Base-by-base conservation (phyloP, 2,888 invertebrate species). In the Lepetodrilus schrolli region DNA sequence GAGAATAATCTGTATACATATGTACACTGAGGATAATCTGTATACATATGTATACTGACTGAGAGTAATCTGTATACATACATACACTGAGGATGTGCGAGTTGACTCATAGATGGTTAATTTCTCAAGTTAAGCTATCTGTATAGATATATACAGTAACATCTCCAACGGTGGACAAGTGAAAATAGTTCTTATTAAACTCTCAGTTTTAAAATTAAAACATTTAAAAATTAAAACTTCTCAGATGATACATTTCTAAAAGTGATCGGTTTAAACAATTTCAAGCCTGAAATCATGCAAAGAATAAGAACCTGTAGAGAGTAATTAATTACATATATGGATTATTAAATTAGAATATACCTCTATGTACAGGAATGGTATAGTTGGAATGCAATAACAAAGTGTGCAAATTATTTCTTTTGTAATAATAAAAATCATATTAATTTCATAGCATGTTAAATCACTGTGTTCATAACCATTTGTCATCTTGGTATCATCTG, bases 141-240 rank as follows among this genome's bases (percentile, higher is more conserved):
- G 58, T 58, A 30, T 58, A 58, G 30, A 58, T 58, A 58, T 58
- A 13, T 58, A 58, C 58, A 58, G 58, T 43, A 43, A 17, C 13
- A 43, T 43, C 43, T 4, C 10, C 43, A 43, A 34, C 26, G 30
- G 7, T 30, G 26, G 58, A 58, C 58, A n/a, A 58, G 58, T 58
- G 26, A 58, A 58, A 58, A 58, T 58, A 58, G 58, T 58, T 58
- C 30, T 58, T 30, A 13, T 58, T 58, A 30, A 17, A 58, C 58
- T 58, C 43, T 43, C 17, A n/a, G 34, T 30, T n/a, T n/a, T 13
- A 13, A 17, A n/a, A 58, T 58, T 26, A 30, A 13, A 8, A 58
- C 23, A 43, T n/a, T 43, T 43, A 5, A 43, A 43, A 43, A 43
- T 43, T 17, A 43, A 43, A 37, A 43, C n/a, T 43, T 8, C 43